Evolutionary conservation across 2,888 invertebrate species (phyloP).

Genomic region (Brenthis hecate): DNA sequence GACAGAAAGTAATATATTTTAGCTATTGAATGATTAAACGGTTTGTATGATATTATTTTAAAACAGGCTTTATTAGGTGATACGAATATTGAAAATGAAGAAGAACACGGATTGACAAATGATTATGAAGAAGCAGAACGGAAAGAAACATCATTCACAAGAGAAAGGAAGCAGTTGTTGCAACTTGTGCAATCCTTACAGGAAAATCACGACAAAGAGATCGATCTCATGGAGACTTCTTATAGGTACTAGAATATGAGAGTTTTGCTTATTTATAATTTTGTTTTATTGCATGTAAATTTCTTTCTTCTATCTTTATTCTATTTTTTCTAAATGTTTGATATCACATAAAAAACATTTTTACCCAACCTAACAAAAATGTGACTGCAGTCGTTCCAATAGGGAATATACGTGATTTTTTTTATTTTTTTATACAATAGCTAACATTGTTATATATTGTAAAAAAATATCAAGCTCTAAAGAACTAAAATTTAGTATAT

Average conservation of each 20-base stretch:
- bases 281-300: neutral
- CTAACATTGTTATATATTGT: no score
- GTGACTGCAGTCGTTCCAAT: no score
- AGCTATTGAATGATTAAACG: neutral
- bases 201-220: slow-evolving; percentile 83
- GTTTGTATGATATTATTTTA: slow-evolving; percentile 10
- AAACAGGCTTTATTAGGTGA: slow-evolving; percentile 64
- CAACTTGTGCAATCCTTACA: slow-evolving; percentile 78
- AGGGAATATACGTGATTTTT: no score
- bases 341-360: no score
- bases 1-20: no score
- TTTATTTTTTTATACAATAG: no score
- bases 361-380: no score
- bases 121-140: slow-evolving; percentile 48
- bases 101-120: slow-evolving; percentile 36
- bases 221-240: slow-evolving; percentile 84
- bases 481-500: no score
- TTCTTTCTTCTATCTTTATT: no score
- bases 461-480: no score
- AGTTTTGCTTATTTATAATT: neutral
- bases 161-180: slow-evolving; percentile 68
- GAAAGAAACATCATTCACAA: slow-evolving; percentile 58
- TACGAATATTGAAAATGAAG: slow-evolving; percentile 47
- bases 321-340: neutral
- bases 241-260: slow-evolving; percentile 75